phyloP scores from a whole-genome alignment of 2,113 vertebrate genomes.

The Oryzias melastigma region DNA sequence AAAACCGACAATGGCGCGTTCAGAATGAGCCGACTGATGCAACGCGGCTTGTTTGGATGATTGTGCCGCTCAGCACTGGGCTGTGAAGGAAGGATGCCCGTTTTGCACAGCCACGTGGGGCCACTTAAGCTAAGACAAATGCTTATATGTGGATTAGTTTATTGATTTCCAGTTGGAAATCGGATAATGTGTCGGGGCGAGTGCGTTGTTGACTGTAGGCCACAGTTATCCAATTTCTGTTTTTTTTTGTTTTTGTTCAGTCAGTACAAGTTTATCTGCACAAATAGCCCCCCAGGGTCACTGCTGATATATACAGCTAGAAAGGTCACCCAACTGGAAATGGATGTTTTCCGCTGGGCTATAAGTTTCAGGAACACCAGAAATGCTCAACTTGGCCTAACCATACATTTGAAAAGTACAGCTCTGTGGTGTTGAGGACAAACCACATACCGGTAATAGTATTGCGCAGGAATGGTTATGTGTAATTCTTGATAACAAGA shows the following conservation, averaged over 20 bases:
- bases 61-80: not conserved
- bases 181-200: slow-evolving; percentile 16
- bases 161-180: slow-evolving; percentile 36
- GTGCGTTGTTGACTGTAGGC: slow-evolving; percentile 1
- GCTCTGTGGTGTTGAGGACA: no score
- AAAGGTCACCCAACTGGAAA: not conserved
- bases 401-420: not conserved
- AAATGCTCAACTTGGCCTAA: not conserved
- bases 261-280: not conserved
- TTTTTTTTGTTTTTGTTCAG: not conserved
- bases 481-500: no score
- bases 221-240: not conserved
- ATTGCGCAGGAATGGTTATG: no score
- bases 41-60: slow-evolving; percentile 18
- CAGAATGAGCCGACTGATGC: slow-evolving; percentile 41
- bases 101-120: not conserved
- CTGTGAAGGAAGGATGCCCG: slow-evolving; percentile 4
- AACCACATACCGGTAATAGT: no score
- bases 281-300: not conserved
- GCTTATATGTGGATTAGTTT: slow-evolving; percentile 19
- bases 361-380: not conserved
- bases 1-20: slow-evolving; percentile 51
- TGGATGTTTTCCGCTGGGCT: not conserved
- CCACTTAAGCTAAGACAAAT: slow-evolving; percentile 19
- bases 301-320: not conserved